Evolutionary conservation across 1,140 invertebrate genomes (phyloP), one percentile per base, ranked within the genome.

Genomic region (Solenopsis invicta): DNA sequence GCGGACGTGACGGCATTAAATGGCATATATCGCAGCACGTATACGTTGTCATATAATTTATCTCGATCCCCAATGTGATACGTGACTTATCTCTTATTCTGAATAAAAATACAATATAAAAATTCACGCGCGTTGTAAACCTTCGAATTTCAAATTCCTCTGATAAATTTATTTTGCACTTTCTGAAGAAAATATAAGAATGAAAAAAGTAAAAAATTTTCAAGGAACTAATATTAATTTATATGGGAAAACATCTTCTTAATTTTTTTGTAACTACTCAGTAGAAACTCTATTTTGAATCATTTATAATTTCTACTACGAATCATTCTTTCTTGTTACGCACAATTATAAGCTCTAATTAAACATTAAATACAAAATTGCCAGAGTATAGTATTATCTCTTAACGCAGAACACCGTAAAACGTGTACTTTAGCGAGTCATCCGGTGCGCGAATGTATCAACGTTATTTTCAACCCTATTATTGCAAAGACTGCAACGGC

Each of bases 391-490:
- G 18, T 74, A 2, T 48, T 59, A 45, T 82, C 56, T 71, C 71
- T 71, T 29, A 69, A 16, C 50, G 78, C 21, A 59, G 16, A 56
- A 16, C 9, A 12, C n/a, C 41, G 13, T 62, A 61, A 74, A 82
- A 82, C 8, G 12, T 18, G 18, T 48, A 37, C 54, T 82, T 82
- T 82, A 82, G n/a, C 59, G 52, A 84, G 10, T 45, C 69, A 37
- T 61, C 45, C 29, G 9, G n/a, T 37, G 16, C 56, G 24, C 48
- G 76, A 34, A 34, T 34, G 37, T 37, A 52, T 59, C 66, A 37
- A 74, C 24, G 41, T 13, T 48, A 84, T 74, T 61, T 72, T 56
- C 34, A 84, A 84, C 69, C 34, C 41, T 67, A 84, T 74, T 84
- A 84, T 84, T 61, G 41, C 69, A 72, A 71, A 45, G 67, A 66